These are phyloP conservation scores for Anniella stebbinsi DNA, from an alignment of 2,797 vertebrate genomes.

Conservation along the genomic window DNA sequence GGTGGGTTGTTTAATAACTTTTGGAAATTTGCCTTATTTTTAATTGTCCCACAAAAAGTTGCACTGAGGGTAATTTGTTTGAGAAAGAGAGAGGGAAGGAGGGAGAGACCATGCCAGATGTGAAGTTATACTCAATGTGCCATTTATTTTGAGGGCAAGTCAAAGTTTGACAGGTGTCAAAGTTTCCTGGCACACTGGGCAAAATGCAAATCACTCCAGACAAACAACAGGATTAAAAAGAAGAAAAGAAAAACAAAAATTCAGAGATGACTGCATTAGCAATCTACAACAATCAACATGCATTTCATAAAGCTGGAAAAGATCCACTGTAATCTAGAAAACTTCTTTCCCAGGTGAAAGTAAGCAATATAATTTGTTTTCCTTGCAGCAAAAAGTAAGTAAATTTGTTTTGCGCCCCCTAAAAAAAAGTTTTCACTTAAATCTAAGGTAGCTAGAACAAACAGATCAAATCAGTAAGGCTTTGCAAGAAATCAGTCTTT, in stretches of 20 bases:
- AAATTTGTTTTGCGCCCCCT: constrained; percentile 39
- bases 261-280: not conserved
- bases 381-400: constrained; percentile 45
- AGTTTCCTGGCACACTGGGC: constrained; percentile 56
- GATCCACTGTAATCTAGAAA: constrained; percentile 14
- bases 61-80: constrained; percentile 56
- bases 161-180: constrained; percentile 73
- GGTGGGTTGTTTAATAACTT: constrained; percentile 58
- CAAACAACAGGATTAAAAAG: constrained; percentile 42
- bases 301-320: constrained; percentile 38
- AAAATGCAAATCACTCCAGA: constrained; percentile 63
- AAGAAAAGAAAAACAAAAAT: constrained; percentile 47
- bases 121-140: constrained; percentile 52
- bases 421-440: constrained; percentile 6
- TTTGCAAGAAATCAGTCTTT: constrained; percentile 69
- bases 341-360: constrained; percentile 32
- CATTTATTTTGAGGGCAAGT: constrained; percentile 60
- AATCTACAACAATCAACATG: constrained; percentile 20
- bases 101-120: constrained; percentile 45
- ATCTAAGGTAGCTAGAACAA: constrained; percentile 72
- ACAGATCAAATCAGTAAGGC: constrained; percentile 70
- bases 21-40: constrained; percentile 57
- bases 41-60: constrained; percentile 60
- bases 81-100: constrained; percentile 29
- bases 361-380: not conserved